Evolutionary conservation across 2,797 vertebrate species (phyloP).

Genomic region (Schizopygopsis malacanthus): DNA sequence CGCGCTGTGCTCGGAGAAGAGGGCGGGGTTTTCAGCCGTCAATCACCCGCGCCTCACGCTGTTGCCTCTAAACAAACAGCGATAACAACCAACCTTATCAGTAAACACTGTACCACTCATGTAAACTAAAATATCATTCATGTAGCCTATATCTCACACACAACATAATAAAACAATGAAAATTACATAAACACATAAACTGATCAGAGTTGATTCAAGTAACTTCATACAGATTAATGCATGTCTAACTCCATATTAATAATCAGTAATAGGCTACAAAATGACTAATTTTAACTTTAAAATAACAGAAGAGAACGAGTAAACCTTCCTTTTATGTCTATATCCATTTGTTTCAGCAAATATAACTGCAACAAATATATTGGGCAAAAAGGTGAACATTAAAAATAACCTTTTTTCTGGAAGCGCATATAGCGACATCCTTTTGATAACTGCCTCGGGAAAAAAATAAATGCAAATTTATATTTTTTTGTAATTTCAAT

Average conservation of each 20-base stretch:
- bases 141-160: not conserved
- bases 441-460: not conserved
- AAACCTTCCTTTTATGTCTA: not conserved
- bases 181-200: conserved; percentile 26
- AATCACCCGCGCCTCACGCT: conserved; percentile 6
- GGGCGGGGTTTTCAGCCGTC: conserved; percentile 22
- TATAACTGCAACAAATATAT: not conserved
- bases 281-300: fast-evolving
- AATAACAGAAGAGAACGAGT: not conserved
- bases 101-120: not conserved
- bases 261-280: not conserved
- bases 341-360: not conserved
- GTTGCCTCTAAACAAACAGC: conserved; percentile 1
- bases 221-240: not conserved
- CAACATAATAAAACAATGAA: conserved; percentile 51
- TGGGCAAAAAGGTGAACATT: not conserved
- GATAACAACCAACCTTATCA: conserved; percentile 1
- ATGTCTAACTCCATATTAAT: not conserved
- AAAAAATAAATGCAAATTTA: not conserved
- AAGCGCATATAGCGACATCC: too few relatives aligned
- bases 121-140: not conserved
- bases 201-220: not conserved
- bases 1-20: not conserved
- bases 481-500: too few relatives aligned
- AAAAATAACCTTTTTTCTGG: not conserved